Evolutionary conservation across 92 coral and sea anemone genomes (phyloP), one percentile per base, ranked within the genome.

Genomic region (Porites divaricata): DNA sequence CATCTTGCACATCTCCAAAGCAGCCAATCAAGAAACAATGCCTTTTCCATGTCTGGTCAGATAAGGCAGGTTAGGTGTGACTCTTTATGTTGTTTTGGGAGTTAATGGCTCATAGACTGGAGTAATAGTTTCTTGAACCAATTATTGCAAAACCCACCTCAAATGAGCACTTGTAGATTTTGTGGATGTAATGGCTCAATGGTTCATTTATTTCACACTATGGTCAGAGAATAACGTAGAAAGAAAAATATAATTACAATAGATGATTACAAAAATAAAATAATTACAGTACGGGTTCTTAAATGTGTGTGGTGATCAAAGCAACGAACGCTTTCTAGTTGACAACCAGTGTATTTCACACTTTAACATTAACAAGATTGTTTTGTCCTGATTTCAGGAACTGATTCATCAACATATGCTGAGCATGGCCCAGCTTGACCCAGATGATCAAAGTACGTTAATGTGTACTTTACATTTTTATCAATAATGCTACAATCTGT

Each of bases 1-100:
- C 99, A 96, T 74, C 95, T 96, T 78, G 99, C 98, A 1, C 98
- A 95, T 78, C 81, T 94, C n/a, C 99, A 95, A 68, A 94, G 89
- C 71, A 91, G 77, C 87, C 98, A 96, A 64, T 90, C 98, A 35
- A 88, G 92, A 67, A 92, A 89, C 72, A 96, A 95, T 81, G 86
- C 98, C 14, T 96, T 96, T 77, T 96, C 96, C 11, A 96, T 96
- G 96, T 96, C 98, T 15, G 90, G 97, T 41, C 98, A 94, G 77
- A 77, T 92, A 51, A 86, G 99, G 83, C 98, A 96, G 97, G 99
- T 94, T 21, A 25, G 89, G 45, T 35, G 3, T 35, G 45, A 35
- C 45, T 35, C 3, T 78, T 21, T 28, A 52, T 68, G 16, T 54
- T 54, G 4, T 54, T 15, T 54, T 54, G 45, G 45, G 45, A 35